phyloP scores from a whole-genome alignment of 2,888 invertebrate species.

The Catocala sponsa region DNA sequence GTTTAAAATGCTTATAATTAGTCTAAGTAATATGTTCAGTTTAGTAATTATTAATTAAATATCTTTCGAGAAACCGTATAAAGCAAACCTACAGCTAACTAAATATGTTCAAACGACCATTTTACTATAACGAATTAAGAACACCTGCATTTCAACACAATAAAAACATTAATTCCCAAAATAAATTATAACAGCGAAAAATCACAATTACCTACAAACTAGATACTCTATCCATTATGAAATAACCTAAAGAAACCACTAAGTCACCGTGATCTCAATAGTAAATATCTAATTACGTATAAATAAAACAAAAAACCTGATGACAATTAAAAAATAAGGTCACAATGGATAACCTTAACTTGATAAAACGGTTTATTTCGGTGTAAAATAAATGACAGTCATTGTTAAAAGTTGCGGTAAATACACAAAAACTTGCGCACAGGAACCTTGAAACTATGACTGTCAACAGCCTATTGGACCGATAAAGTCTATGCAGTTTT shows the following conservation, averaged over 20 bases:
- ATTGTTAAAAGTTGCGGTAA: conserved; percentile 50
- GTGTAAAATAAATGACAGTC: conserved; percentile 65
- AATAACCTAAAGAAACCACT: conserved; percentile 27
- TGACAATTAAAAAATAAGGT: conserved; percentile 67
- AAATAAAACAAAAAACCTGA: conserved; percentile 52
- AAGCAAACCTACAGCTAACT: no score
- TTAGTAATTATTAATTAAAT: no score
- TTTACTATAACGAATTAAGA: no score
- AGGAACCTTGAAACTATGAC: conserved; percentile 37
- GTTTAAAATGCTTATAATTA: no score
- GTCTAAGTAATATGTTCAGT: no score
- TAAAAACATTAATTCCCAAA: neutral
- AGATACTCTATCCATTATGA: conserved; percentile 27
- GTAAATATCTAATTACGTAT: conserved; percentile 36
- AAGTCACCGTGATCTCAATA: conserved; percentile 52
- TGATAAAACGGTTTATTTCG: conserved; percentile 65
- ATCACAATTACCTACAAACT: conserved; percentile 6
- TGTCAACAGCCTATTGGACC: conserved; percentile 32
- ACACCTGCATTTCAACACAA: conserved; percentile 32
- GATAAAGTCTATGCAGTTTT: neutral
- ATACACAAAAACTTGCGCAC: conserved; percentile 29
- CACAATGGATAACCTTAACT: conserved; percentile 57
- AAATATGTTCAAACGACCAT: no score
- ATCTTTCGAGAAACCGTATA: no score
- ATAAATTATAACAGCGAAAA: neutral